A percentile compares a stretch with the other conserved stretches of the same genome.
Conservation (phyloP, 2,797 vertebrate genomes). For the Anolis apletophallus region DNA sequence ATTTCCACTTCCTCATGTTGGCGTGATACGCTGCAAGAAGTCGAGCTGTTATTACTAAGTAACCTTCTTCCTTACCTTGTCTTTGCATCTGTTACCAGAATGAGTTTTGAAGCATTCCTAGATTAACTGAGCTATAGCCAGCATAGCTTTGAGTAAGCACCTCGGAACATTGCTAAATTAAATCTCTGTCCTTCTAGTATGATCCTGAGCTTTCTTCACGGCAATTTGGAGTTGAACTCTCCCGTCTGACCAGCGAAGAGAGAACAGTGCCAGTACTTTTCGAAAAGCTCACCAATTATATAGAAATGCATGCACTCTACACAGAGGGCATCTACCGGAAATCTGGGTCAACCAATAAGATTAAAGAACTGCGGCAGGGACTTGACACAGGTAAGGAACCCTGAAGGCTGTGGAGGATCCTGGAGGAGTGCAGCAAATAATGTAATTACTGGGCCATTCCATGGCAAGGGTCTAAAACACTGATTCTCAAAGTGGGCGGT, state of each 20-base stretch:
- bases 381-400: conserved; percentile 87
- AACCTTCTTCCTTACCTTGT: neutral
- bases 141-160: neutral
- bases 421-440: too few relatives aligned
- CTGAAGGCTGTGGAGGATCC: too few relatives aligned
- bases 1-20: neutral
- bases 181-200: conserved; percentile 78
- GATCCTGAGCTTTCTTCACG: conserved; percentile 93
- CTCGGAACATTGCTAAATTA: neutral
- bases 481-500: too few relatives aligned
- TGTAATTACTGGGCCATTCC: too few relatives aligned
- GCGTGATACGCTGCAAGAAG: neutral
- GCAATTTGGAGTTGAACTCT: conserved; percentile 95
- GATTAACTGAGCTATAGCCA: neutral
- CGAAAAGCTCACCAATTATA: conserved; percentile 98
- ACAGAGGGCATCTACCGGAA: conserved; percentile 98
- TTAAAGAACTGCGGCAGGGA: conserved; percentile 93
- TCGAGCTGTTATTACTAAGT: neutral
- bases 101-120: rapidly evolving
- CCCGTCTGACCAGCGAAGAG: conserved; percentile 93
- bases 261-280: conserved; percentile 91
- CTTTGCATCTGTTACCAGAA: neutral
- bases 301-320: conserved; percentile 98
- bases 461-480: too few relatives aligned
- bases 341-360: conserved; percentile 96